Evolutionary conservation across 1,140 invertebrate genomes (phyloP).

Genomic region (Drosophila miranda): DNA sequence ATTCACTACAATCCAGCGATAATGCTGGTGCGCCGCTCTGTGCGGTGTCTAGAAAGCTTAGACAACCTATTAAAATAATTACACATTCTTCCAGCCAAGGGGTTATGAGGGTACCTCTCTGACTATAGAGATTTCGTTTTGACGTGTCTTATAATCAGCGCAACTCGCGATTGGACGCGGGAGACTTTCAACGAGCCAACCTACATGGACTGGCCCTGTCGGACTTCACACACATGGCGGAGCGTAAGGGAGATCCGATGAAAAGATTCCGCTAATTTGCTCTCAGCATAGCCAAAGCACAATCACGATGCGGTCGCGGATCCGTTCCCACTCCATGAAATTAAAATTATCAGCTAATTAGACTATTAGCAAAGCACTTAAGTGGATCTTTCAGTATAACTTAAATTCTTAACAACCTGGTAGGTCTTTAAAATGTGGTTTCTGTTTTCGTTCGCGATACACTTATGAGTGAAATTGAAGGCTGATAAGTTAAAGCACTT

Average conservation of each 20-base stretch:
- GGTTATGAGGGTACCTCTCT: constrained; percentile 20
- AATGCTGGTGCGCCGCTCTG: background rate
- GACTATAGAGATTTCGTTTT: constrained; percentile 32
- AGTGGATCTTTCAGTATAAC: constrained; percentile 4
- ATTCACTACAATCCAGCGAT: background rate
- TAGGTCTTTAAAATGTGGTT: background rate
- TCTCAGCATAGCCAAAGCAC: constrained; percentile 21
- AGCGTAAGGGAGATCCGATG: background rate
- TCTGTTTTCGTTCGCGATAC: background rate
- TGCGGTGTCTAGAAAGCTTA: constrained; percentile 81
- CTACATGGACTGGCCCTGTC: no score
- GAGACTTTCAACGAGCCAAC: background rate
- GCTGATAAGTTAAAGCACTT: no score
- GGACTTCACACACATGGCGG: background rate
- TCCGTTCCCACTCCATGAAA: constrained; percentile 25
- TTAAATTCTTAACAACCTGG: constrained; percentile 5
- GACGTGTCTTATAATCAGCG: constrained; percentile 31
- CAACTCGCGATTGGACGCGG: constrained; percentile 16
- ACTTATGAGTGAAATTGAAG: no score
- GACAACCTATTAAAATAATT: constrained; percentile 82
- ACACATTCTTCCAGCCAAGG: constrained; percentile 37
- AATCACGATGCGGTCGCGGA: constrained; percentile 15
- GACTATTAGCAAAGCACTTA: constrained; percentile 31
- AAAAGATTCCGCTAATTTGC: constrained; percentile 28
- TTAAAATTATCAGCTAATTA: constrained; percentile 26